Conservation (phyloP, 1,140 invertebrate genomes). For the Drosophila santomea region DNA sequence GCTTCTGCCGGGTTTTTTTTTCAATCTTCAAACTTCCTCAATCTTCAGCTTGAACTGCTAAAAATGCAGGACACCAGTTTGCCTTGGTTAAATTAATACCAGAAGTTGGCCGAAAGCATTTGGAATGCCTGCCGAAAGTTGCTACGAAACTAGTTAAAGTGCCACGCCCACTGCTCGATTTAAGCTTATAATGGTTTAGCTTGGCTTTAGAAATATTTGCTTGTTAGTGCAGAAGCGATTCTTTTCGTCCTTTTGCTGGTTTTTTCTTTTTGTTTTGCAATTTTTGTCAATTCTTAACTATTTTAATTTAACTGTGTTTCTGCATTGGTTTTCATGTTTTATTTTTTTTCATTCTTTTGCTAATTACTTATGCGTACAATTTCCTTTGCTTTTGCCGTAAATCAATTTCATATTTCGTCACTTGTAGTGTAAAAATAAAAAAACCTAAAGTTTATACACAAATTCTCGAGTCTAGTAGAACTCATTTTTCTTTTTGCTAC, state of each 20-base stretch:
- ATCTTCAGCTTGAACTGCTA: slow-evolving; percentile 39
- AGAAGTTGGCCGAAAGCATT: slow-evolving; percentile 74
- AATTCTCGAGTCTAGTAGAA: slow-evolving; percentile 42
- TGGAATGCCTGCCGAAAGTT: slow-evolving; percentile 72
- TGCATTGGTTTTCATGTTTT: slow-evolving; percentile 11
- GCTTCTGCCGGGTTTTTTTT: slow-evolving; percentile 14
- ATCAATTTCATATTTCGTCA: slow-evolving; percentile 54
- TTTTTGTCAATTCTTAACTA: slow-evolving; percentile 61
- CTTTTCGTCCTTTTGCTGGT: slow-evolving; percentile 18
- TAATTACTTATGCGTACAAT: slow-evolving; percentile 47
- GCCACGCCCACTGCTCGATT: slow-evolving; percentile 27
- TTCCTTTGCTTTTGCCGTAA: slow-evolving; percentile 48
- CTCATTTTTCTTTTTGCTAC: slow-evolving; percentile 45
- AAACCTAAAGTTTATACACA: slow-evolving; percentile 61
- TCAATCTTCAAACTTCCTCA: slow-evolving; percentile 30
- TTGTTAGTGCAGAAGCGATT: slow-evolving; percentile 67
- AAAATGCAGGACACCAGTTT: slow-evolving; percentile 39
- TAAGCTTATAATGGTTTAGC: slow-evolving; percentile 51
- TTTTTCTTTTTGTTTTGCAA: not conserved
- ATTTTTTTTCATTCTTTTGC: slow-evolving; percentile 27
- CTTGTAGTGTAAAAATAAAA: slow-evolving; percentile 75
- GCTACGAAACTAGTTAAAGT: slow-evolving; percentile 55
- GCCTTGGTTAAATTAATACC: slow-evolving; percentile 25
- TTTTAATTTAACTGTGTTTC: slow-evolving; percentile 38
- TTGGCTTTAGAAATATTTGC: slow-evolving; percentile 66